phyloP scores from a whole-genome alignment of 2,797 vertebrate species.

The Pygocentrus nattereri region DNA sequence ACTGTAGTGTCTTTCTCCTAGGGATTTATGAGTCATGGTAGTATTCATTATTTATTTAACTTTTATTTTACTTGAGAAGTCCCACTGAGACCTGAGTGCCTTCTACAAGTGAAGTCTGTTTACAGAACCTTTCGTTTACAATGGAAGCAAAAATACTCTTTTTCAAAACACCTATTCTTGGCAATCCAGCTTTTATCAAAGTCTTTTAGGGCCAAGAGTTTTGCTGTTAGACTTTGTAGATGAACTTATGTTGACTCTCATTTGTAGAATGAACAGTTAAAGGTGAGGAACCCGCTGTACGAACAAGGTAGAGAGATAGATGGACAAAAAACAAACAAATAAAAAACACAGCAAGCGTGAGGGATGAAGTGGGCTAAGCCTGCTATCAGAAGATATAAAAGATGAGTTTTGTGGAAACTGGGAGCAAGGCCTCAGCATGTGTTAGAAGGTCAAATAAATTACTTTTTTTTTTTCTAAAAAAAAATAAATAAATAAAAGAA shows the following conservation, averaged over 20 bases:
- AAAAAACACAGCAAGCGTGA: too few species aligned
- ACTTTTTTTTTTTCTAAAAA: too few species aligned
- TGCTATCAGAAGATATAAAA: too few species aligned
- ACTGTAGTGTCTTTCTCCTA: conserved; percentile 10
- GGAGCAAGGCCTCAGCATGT: too few species aligned
- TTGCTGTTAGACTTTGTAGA: neutral
- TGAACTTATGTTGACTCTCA: neutral
- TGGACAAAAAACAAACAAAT: too few species aligned
- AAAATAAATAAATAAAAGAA: too few species aligned
- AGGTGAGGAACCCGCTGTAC: neutral
- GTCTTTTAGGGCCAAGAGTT: neutral
- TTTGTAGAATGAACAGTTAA: neutral
- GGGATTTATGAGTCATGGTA: conserved; percentile 15
- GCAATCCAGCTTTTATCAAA: neutral
- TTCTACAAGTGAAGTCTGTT: conserved; percentile 24
- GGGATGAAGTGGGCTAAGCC: too few species aligned
- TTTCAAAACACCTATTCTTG: neutral
- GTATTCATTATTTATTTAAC: conserved; percentile 42
- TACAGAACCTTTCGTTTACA: neutral
- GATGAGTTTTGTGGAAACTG: too few species aligned
- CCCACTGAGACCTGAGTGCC: neutral
- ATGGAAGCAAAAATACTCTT: neutral
- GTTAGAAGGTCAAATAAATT: too few species aligned
- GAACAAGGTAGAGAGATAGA: neutral
- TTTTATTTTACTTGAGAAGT: conserved; percentile 26